These are phyloP conservation scores for Aegithalos caudatus DNA, from an alignment of 2,113 vertebrate species.

Conservation along the genomic window DNA sequence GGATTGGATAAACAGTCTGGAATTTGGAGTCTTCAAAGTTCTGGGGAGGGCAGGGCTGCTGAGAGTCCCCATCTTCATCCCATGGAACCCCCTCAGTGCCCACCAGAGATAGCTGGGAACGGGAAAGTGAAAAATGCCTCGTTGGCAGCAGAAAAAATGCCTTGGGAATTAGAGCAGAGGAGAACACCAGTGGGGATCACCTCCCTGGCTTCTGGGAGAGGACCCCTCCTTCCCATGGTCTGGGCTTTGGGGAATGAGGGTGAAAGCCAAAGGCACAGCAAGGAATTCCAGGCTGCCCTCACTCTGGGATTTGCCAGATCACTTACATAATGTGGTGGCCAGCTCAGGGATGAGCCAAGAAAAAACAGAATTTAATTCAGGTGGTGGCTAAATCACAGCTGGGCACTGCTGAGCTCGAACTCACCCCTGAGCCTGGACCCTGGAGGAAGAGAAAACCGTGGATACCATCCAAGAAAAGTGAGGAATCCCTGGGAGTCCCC, in stretches of 20 bases:
- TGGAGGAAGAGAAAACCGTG: not conserved
- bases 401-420: not conserved
- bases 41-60: not conserved
- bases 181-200: not conserved
- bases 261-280: not conserved
- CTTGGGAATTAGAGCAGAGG: not conserved
- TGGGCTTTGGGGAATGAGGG: not conserved
- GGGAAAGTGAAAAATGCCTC: not conserved
- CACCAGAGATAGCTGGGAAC: rapidly evolving
- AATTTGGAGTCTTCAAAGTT: not conserved
- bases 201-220: not conserved
- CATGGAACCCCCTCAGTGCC: rapidly evolving
- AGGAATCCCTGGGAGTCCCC: not conserved
- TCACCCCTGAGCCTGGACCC: not conserved
- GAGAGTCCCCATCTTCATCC: not conserved
- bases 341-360: not conserved
- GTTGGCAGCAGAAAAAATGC: rapidly evolving
- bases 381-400: not conserved
- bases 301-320: not conserved
- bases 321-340: not conserved
- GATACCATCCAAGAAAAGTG: rapidly evolving
- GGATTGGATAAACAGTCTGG: not conserved
- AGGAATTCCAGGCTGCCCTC: not conserved
- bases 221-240: rapidly evolving
- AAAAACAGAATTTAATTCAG: rapidly evolving